These are phyloP conservation scores for Lathronympha strigana DNA, from an alignment of 2,888 invertebrate genomes.

Conservation along the genomic window DNA sequence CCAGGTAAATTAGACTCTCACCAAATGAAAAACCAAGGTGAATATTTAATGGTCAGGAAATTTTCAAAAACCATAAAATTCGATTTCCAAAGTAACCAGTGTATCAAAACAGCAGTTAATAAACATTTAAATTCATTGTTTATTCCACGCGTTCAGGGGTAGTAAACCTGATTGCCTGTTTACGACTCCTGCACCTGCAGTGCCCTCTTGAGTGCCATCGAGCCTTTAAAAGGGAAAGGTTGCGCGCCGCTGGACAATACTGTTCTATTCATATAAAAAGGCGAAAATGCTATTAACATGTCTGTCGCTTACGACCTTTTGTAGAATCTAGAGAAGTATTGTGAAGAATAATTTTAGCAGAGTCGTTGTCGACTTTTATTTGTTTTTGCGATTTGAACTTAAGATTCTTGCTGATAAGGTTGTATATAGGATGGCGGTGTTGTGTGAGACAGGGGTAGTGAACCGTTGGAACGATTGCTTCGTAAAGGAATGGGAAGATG, in stretches of 20 bases:
- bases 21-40: too few species aligned
- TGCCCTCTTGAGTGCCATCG: conserved; percentile 48
- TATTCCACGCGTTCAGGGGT: conserved; percentile 47
- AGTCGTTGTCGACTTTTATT: not conserved
- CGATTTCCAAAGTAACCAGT: not conserved
- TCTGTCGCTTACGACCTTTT: conserved; percentile 7
- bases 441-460: conserved; percentile 14
- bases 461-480: conserved; percentile 17
- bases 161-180: conserved; percentile 62
- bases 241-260: conserved; percentile 32
- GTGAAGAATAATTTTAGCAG: not conserved
- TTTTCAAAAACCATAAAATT: not conserved
- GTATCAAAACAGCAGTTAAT: conserved; percentile 25
- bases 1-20: too few species aligned
- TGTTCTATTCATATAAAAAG: conserved; percentile 2
- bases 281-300: not conserved
- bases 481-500: conserved; percentile 17
- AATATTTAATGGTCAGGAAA: too few species aligned
- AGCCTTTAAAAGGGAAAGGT: conserved; percentile 35
- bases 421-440: not conserved
- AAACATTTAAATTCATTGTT: conserved; percentile 40
- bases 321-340: not conserved
- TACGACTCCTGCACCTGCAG: conserved; percentile 60
- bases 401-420: not conserved
- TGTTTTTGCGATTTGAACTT: not conserved